Evolutionary conservation across 2,888 invertebrate genomes (phyloP).

Genomic region (Blera fallax): DNA sequence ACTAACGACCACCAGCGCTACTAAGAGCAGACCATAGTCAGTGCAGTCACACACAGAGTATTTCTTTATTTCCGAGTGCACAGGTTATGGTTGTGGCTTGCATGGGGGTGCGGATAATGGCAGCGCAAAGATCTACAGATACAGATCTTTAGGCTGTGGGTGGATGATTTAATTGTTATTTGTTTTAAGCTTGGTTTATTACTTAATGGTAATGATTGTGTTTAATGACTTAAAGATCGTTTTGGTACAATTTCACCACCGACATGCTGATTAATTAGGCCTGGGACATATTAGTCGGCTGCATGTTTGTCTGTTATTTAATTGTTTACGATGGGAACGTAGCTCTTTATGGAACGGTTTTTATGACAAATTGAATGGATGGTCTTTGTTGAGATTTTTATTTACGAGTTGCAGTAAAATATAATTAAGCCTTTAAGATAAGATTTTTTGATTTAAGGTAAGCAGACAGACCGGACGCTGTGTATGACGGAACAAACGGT

Average conservation of each 20-base stretch:
- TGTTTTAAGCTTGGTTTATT: conserved; percentile 65
- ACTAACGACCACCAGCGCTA: conserved; percentile 36
- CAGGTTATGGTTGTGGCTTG: conserved; percentile 15
- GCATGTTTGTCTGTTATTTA: conserved; percentile 11
- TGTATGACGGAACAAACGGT: conserved; percentile 29
- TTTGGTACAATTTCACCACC: conserved; percentile 55
- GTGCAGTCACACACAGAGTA: conserved; percentile 13
- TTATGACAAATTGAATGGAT: conserved; percentile 46
- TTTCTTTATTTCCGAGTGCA: conserved; percentile 27
- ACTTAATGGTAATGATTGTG: conserved; percentile 55
- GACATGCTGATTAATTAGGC: conserved; percentile 39
- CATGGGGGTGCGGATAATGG: conserved; percentile 27
- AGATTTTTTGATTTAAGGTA: not conserved
- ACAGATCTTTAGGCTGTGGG: conserved; percentile 64
- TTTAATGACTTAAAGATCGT: conserved; percentile 50
- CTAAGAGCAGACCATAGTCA: not conserved
- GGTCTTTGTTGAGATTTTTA: conserved; percentile 18
- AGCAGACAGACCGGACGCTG: not conserved
- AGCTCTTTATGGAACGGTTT: conserved; percentile 22
- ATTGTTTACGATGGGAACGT: conserved; percentile 37
- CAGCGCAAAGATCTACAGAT: conserved; percentile 26
- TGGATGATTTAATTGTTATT: conserved; percentile 71
- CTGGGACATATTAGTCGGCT: conserved; percentile 16
- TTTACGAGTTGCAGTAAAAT: conserved; percentile 45
- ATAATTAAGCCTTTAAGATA: conserved; percentile 29